phyloP scores from a whole-genome alignment of 2,888 invertebrate genomes.

The Chloroclysta siterata region DNA sequence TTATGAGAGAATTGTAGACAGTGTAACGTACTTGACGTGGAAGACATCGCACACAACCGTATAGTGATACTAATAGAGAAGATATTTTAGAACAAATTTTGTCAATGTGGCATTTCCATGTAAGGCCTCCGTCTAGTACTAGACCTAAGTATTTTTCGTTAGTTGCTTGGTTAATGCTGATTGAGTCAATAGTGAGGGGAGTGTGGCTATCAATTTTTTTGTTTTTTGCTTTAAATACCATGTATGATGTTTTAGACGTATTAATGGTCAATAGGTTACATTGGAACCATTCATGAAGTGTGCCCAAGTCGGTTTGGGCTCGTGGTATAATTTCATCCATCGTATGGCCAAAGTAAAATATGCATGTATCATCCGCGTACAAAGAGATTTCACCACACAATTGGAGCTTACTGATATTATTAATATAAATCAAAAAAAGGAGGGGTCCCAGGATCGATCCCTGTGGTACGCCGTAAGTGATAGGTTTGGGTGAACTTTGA shows the following conservation, averaged over 20 bases:
- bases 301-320: not conserved
- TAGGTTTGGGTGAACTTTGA: no score
- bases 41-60: slow-evolving; percentile 8
- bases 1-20: not conserved
- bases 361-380: slow-evolving; percentile 23
- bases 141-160: slow-evolving; percentile 9
- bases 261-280: no score
- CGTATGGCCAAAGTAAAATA: slow-evolving; percentile 1
- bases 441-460: no score
- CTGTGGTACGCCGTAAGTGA: no score
- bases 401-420: slow-evolving; percentile 7
- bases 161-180: not conserved
- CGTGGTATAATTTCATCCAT: slow-evolving; percentile 6
- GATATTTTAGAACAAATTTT: slow-evolving; percentile 4
- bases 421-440: not conserved
- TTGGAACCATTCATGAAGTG: not conserved
- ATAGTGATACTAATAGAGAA: not conserved
- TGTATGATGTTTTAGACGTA: no score
- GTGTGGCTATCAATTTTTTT: no score
- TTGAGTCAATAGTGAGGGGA: no score
- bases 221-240: no score
- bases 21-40: slow-evolving; percentile 11
- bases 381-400: slow-evolving; percentile 17
- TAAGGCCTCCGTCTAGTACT: slow-evolving; percentile 3
- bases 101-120: not conserved